Base-by-base conservation (phyloP, 1,140 invertebrate species). In the Zaprionus africanus region DNA sequence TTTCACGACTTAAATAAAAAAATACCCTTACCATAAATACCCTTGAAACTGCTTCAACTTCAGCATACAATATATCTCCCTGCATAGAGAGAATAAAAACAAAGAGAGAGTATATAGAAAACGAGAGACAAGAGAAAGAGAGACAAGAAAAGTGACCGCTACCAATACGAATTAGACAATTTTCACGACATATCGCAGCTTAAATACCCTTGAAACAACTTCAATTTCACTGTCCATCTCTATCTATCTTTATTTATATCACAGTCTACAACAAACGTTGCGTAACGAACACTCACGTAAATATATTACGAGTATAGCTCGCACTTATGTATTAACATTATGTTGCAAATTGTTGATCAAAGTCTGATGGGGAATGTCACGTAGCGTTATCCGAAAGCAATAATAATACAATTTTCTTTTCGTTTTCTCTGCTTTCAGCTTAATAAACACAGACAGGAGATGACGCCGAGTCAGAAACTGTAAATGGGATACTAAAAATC, bases 401-500 rank as follows among this genome's bases (percentile, higher is more conserved):
- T 15, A 57, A 19, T 64, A 76, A 69, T 46, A 15, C 15, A 19
- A 67, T 64, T 74, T 60, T 57, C 5, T 9, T 24, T 15, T 15
- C 6, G 41, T 9, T 49, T 63, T 41, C 62, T 6, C 41, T 68
- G n/a, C 19, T 81, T 84, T 17, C 74, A 84, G 81, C 24, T 70
- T 34, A 12, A 71, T 22, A 64, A 69, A 49, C 56, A 62, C 31
- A 51, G 71, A 60, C n/a, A 63, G 63, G 77, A 71, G 22, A 78
- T 73, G 74, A 84, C 62, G 58, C 26, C 64, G 56, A 71, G 66
- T 49, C 56, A 59, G 49, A 76, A 84, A 70, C 64, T 66, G 64
- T 71, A 41, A 84, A 83, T 63, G 77, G 86, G 78, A 71, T 66
- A 70, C 60, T 78, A 78, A 58, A 46, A 85, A 78, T 76, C 59